A percentile compares a stretch with the other conserved stretches of the same genome.
Conservation (phyloP, 2,113 vertebrate genomes). For the Vidua macroura region DNA sequence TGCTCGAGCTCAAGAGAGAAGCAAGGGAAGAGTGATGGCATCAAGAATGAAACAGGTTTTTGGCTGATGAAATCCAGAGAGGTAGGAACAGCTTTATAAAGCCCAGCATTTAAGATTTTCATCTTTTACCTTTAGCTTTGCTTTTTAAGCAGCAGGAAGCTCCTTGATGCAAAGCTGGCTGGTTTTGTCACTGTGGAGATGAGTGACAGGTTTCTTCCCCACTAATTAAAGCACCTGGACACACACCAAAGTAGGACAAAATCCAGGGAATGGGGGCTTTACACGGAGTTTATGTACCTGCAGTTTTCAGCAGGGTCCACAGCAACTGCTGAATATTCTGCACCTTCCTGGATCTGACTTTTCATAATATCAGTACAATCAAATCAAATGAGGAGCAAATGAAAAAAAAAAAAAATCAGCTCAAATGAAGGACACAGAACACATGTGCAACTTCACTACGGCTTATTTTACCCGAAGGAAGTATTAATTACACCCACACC, state of each 20-base stretch:
- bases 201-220: not conserved
- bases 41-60: not conserved
- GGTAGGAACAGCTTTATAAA: not conserved
- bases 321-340: not conserved
- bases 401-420: not conserved
- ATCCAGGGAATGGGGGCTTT: not conserved
- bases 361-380: rapidly evolving
- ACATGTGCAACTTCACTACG: rapidly evolving
- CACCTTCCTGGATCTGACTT: not conserved
- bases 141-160: not conserved
- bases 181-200: not conserved
- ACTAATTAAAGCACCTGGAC: not conserved
- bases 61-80: not conserved
- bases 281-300: rapidly evolving
- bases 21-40: not conserved
- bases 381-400: not conserved
- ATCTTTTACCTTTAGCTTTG: not conserved
- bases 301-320: not conserved
- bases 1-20: not conserved
- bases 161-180: not conserved
- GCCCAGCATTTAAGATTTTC: not conserved
- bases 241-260: not conserved
- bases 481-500: not conserved
- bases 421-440: not conserved
- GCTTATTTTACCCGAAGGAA: not conserved